Base-by-base conservation (phyloP, 1,140 invertebrate species). In the Pogonomyrmex barbatus region DNA sequence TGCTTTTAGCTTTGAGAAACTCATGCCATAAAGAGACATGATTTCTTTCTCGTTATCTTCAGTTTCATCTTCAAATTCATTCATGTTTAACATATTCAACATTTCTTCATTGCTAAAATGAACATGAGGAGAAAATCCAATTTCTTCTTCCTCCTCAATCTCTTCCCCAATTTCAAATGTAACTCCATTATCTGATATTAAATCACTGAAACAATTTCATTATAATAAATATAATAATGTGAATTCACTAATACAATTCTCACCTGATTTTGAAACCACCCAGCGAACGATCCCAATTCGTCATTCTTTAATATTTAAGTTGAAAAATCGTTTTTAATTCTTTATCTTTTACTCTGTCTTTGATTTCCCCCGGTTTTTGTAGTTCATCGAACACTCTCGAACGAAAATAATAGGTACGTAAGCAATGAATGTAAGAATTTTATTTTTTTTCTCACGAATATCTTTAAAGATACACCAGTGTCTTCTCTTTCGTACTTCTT, bases 41-140 rank as follows among this genome's bases (percentile, higher is more conserved):
- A 54, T n/a, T 9, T 30, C 54, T 4, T 52, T 62, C n/a, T 88
- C 42, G n/a, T 77, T 33, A 39, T 70, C 30, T 8, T 79, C 67
- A 0, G 88, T 68, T 5, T 91, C 82, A 9, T 89, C 87, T 1
- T 68, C 52, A 63, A 90, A 89, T 71, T 90, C 86, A 12, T 92
- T 70, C 87, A 93, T 89, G 75, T 93, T 93, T n/a, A 93, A 77
- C 47, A 91, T 50, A 73, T 88, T 84, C 12, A 92, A 50, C 54
- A 89, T 79, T 36, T 93, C 92, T 5, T 92, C 87, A 36, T 92
- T 91, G 17, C 85, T 88, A 1, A 90, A 85, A 5, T 82, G 75
- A 36, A 88, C 17, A 36, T 84, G 12, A 1, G 75, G n/a, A 14
- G 87, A 68, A 79, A 73, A 90, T 65, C 2, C 9, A 54, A 88